Base-by-base conservation (phyloP, 1,140 invertebrate species). In the Scaptomyza hsui region DNA sequence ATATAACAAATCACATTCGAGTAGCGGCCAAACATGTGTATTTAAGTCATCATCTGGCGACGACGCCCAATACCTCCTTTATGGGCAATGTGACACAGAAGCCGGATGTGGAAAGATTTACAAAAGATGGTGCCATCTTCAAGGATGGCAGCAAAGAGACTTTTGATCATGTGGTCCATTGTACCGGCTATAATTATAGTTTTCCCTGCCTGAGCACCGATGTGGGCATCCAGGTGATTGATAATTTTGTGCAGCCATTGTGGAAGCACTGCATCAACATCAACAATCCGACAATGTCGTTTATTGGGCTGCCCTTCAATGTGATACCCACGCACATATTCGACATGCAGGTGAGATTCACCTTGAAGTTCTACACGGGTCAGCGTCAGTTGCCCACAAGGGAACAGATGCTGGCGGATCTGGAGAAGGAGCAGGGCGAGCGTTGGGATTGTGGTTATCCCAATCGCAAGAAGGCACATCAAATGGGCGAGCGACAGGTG, bases 221-320 rank as follows among this genome's bases (percentile, higher is more conserved):
- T 1, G 97, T 96, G 81, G 94, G 93, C n/a, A 92, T 98, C 13
- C 92, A 90, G 13, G 95, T 97, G 1, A 94, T 96, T 24, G 94
- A 96, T 41, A 96, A 97, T 89, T 94, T 95, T 88, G 95, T 99
- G 2, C 94, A 94, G 69, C 97, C 96, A 0, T 93, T 99, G 4
- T 98, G 97, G 93, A 97, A 97, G 83, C 97, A 98, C 91, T 85
- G 97, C 37, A 94, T 98, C 47, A 95, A 97, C 77, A 95, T 95
- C 19, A 93, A 95, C 68, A 94, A 95, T 79, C 96, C 96, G 12
- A 94, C 94, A 3, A 94, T 98, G 92, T 95, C 94, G 47, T 94
- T 98, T 49, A 93, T 98, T 73, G 97, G 97, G 1, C 92, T 98
- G 19, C 95, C 95, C 4, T 96, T 94, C 81, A 94, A 94, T 72